A percentile compares a stretch with the other conserved stretches of the same genome.
Evolutionary conservation across 2,113 vertebrate genomes (phyloP).

Genomic region (Dasyornis broadbenti): DNA sequence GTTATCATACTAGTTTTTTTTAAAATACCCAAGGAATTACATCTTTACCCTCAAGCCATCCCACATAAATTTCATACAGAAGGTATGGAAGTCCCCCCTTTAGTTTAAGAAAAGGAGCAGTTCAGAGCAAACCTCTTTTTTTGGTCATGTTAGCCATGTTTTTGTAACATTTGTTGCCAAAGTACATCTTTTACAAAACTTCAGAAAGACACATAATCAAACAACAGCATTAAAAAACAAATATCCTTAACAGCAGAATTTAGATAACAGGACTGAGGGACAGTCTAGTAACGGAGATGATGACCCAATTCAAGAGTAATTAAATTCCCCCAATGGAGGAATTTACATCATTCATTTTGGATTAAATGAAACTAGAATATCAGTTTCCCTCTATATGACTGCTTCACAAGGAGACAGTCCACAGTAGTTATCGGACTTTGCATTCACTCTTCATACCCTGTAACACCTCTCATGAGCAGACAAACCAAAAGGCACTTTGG

Average conservation of each 20-base stretch:
- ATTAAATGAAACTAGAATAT: background rate
- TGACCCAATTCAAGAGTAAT: background rate
- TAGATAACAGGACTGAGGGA: background rate
- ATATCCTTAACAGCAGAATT: background rate
- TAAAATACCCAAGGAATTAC: background rate
- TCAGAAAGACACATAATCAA: background rate
- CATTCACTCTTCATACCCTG: background rate
- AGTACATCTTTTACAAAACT: background rate
- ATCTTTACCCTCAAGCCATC: background rate
- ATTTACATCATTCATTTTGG: background rate
- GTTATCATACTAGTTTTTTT: background rate
- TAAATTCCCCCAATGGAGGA: background rate
- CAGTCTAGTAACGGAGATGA: background rate
- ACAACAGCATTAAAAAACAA: background rate
- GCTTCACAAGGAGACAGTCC: background rate
- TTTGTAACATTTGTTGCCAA: background rate
- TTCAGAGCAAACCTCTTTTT: background rate
- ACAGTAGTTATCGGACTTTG: background rate
- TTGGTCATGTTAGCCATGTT: background rate
- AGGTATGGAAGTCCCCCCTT: background rate
- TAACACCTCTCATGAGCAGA: background rate
- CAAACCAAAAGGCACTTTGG: conserved; percentile 41
- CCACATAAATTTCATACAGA: background rate
- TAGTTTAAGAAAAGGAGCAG: background rate
- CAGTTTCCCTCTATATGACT: background rate